Evolutionary conservation across 1,140 invertebrate genomes (phyloP), one percentile per base, ranked within the genome.

Genomic region (Euura saliciscinereae): DNA sequence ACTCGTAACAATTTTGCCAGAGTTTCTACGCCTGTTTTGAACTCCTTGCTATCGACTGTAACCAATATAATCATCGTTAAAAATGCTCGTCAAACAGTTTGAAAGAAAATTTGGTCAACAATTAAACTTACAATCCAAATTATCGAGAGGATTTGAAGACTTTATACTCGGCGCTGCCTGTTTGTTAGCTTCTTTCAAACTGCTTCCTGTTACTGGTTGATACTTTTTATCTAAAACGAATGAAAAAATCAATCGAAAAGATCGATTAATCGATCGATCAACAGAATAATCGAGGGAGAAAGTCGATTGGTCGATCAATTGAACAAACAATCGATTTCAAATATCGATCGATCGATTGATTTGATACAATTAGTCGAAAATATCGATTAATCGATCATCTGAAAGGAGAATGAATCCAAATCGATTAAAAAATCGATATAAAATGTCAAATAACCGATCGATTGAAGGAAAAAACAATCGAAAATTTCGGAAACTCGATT

Each of bases 1-100:
- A 97, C 90, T 78, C 95, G 92, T 44, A 99, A 86, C 65, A 97
- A 84, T 80, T 93, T 91, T 4, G 96, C 94, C 66, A 99, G 82
- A 7, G 88, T 85, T 69, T 91, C 91, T 2, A 98, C 92, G 51
- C 96, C 96, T 68, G 91, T 88, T 76, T 93, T 93, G 81, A 98
- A 98, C 71, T 96, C 94, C 72, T 91, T 89, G 86, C 93, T 93
- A 71, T 93, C 88, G 89, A 97, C 96, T 97, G 82, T 59, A 59
- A 59, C 5, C 51, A 59, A 3, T 0, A n/a, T 11, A 59, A 59
- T 11, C 13, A 59, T 8, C 10, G 13, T 59, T 59, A 74, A 91
- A 91, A 79, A 66, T 28, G 28, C 28, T 28, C 28, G 28, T 28
- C 68, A 75, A 77, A 28, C 28, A 28, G 28, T 28, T 28, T 28